Conservation (phyloP, 2,888 invertebrate genomes). For the Ormyrus nitidulus region DNA sequence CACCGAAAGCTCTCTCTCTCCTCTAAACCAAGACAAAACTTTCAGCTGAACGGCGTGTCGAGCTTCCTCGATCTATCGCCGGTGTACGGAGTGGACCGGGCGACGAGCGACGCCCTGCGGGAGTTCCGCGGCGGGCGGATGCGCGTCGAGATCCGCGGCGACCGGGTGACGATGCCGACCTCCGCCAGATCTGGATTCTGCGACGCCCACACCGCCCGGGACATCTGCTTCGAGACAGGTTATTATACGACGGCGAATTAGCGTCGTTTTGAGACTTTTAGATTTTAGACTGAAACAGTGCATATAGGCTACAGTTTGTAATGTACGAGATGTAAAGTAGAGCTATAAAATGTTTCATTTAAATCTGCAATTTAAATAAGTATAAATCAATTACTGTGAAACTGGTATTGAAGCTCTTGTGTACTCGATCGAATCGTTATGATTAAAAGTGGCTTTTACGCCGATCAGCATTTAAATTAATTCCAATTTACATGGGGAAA, state of each 20-base stretch:
- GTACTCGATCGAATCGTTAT: too few relatives aligned
- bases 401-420: too few relatives aligned
- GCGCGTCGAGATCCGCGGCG: slow-evolving; percentile 66
- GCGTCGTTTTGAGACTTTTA: slow-evolving; percentile 12
- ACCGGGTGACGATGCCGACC: slow-evolving; percentile 75
- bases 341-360: too few relatives aligned
- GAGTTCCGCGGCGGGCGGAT: slow-evolving; percentile 75
- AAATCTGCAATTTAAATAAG: too few relatives aligned
- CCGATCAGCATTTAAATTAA: too few relatives aligned
- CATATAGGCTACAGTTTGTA: too few relatives aligned
- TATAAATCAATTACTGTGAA: too few relatives aligned
- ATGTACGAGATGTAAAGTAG: too few relatives aligned
- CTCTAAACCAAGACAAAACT: slow-evolving; percentile 14
- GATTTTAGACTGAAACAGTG: slow-evolving; percentile 19
- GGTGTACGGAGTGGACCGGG: slow-evolving; percentile 77
- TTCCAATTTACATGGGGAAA: too few relatives aligned
- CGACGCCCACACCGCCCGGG: slow-evolving; percentile 58
- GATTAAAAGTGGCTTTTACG: too few relatives aligned
- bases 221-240: slow-evolving; percentile 64
- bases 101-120: slow-evolving; percentile 73
- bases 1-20: background rate
- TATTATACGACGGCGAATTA: background rate
- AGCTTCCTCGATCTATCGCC: slow-evolving; percentile 78
- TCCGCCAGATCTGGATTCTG: slow-evolving; percentile 71
- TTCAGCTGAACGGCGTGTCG: slow-evolving; percentile 67